Evolutionary conservation across 1,140 invertebrate genomes (phyloP).

Genomic region (Drosophila sproati): DNA sequence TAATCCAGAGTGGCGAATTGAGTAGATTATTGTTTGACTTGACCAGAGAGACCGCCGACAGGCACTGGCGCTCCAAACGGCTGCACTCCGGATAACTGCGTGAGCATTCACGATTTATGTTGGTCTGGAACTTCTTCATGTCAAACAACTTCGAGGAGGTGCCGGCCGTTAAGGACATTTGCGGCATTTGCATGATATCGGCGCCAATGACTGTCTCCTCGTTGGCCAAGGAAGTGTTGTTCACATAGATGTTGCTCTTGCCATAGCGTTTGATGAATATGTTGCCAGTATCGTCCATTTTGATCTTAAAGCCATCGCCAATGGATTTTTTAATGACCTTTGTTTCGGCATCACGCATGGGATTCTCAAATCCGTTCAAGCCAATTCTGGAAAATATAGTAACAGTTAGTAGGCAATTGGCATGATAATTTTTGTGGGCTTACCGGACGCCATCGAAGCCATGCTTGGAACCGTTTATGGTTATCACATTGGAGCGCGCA

Average conservation of each 20-base stretch:
- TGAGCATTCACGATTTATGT: slow-evolving; percentile 94
- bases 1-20: slow-evolving; percentile 97
- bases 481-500: slow-evolving; percentile 95
- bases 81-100: slow-evolving; percentile 94
- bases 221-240: slow-evolving; percentile 90
- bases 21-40: slow-evolving; percentile 93
- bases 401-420: neutral
- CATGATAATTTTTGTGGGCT: slow-evolving; percentile 55
- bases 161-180: slow-evolving; percentile 93
- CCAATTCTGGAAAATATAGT: slow-evolving; percentile 89
- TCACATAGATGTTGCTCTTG: slow-evolving; percentile 95
- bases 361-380: slow-evolving; percentile 96
- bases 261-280: slow-evolving; percentile 96
- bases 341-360: slow-evolving; percentile 95
- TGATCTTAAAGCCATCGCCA: slow-evolving; percentile 96
- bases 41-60: slow-evolving; percentile 95
- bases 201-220: slow-evolving; percentile 95
- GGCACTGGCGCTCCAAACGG: slow-evolving; percentile 94
- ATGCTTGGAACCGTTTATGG: slow-evolving; percentile 96
- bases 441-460: slow-evolving; percentile 98
- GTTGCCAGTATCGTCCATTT: slow-evolving; percentile 97
- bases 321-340: slow-evolving; percentile 96
- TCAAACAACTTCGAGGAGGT: slow-evolving; percentile 97
- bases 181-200: slow-evolving; percentile 93
- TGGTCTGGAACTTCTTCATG: slow-evolving; percentile 98